Evolutionary conservation across 1,140 invertebrate species (phyloP), one percentile per base, ranked within the genome.

Genomic region (Streblospio benedicti): DNA sequence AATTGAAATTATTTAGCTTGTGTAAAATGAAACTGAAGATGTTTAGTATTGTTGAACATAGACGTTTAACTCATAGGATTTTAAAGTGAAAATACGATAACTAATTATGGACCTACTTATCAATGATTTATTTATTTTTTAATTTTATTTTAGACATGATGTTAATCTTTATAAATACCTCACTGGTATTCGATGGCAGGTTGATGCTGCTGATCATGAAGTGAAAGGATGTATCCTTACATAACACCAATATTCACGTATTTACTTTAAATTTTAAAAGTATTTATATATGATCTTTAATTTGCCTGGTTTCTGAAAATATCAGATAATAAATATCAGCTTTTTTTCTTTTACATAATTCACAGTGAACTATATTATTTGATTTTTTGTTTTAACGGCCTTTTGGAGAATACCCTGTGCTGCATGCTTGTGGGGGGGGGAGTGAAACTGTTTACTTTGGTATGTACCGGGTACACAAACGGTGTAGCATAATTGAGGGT

Each of bases 161-260:
- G 60, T 66, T 20, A 67, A 69, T 25, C 44, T 70, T 18, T 70
- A 70, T 51, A 63, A 51, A 31, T 65, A 64, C 41, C 62, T 70
- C 20, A 65, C 60, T 5, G 59, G 61, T 12, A 63, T 70, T 18
- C 56, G 63, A 33, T 70, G 69, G 67, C 64, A 68, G 56, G 67
- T 57, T 56, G 65, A 70, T 28, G 60, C 62, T 62, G 59, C 62
- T 25, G 60, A 61, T 31, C 61, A 69, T 63, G 67, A 69, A 63
- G 54, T 67, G 43, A 67, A 65, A 55, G 69, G 69, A 20, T 67
- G 69, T 70, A 70, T 70, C 69, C 67, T 70, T 69, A 20, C 32
- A 5, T 9, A 25, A 9, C 32, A 28, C 6, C 45, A 12, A 9
- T 27, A 9, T n/a, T 9, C 45, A n/a, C 2, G 25, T 18, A 4